phyloP scores from a whole-genome alignment of 2,888 invertebrate genomes.

The Cosmorhoe ocellata region DNA sequence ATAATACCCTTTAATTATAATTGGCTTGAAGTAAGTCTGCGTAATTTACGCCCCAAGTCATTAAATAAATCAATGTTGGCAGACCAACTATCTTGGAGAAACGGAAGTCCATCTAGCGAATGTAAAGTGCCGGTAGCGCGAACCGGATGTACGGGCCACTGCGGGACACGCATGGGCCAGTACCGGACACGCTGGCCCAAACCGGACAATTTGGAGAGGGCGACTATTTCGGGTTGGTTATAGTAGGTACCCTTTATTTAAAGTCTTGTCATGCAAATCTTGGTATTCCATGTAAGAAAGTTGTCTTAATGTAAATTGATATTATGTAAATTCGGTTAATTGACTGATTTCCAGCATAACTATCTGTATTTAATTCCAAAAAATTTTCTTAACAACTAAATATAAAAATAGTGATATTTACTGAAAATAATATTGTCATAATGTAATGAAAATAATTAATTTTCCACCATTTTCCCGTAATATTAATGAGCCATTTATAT shows the following conservation, averaged over 20 bases:
- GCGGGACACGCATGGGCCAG: slow-evolving; percentile 41
- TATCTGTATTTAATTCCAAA: no score
- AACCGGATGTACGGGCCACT: slow-evolving; percentile 65
- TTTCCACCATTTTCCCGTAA: no score
- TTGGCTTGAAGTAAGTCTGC: not conserved
- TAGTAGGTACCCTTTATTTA: slow-evolving; percentile 40
- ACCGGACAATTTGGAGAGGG: slow-evolving; percentile 56
- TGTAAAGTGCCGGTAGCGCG: slow-evolving; percentile 45
- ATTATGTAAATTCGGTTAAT: no score
- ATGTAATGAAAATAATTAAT: no score
- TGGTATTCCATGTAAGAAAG: slow-evolving; percentile 31
- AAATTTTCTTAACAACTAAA: no score
- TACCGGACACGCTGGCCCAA: slow-evolving; percentile 57
- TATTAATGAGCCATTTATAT: no score
- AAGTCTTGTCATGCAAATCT: slow-evolving; percentile 40
- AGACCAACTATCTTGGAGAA: slow-evolving; percentile 38
- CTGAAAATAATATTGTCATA: no score
- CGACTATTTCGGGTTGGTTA: slow-evolving; percentile 59
- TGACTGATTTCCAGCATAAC: no score
- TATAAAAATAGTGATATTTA: no score
- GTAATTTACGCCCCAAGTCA: slow-evolving; percentile 7
- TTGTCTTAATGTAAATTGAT: slow-evolving; percentile 18
- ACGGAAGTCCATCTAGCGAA: slow-evolving; percentile 76
- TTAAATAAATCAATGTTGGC: slow-evolving; percentile 31
- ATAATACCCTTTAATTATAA: no score